phyloP scores from a whole-genome alignment of 2,888 invertebrate genomes.

The Candidula unifasciata region DNA sequence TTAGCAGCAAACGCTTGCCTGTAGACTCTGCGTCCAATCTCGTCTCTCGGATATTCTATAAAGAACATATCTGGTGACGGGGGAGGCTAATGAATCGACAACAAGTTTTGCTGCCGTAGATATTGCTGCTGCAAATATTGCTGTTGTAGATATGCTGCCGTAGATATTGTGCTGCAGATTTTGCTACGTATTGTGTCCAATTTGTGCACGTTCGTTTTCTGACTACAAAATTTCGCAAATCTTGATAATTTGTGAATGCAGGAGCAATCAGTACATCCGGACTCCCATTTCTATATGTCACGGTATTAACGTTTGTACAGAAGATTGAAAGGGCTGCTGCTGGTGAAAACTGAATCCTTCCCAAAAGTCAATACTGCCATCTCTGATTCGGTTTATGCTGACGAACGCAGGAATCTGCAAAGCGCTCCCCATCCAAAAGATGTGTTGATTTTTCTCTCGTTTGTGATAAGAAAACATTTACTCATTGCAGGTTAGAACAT shows the following conservation, averaged over 20 bases:
- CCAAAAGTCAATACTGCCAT: neutral
- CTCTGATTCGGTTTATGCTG: neutral
- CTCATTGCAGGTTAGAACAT: no score
- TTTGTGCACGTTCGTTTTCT: neutral
- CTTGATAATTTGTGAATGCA: neutral
- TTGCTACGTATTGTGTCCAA: neutral
- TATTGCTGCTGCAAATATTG: no score
- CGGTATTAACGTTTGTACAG: neutral
- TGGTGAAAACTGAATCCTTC: slow-evolving; percentile 18
- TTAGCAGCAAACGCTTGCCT: no score
- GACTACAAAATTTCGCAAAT: neutral
- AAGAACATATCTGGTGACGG: no score
- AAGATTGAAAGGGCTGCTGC: neutral
- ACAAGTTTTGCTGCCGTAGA: no score
- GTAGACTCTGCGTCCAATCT: no score
- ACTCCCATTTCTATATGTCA: neutral
- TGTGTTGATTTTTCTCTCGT: neutral
- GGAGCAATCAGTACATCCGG: neutral
- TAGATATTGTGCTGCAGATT: no score
- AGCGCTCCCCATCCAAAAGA: slow-evolving; percentile 23
- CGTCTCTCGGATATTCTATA: no score
- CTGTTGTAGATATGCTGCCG: no score
- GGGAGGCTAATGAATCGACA: no score
- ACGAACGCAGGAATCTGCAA: slow-evolving; percentile 12
- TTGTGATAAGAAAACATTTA: no score